Conservation (phyloP, 2,113 vertebrate species). For the Cyphomyrus discorhynchus region DNA sequence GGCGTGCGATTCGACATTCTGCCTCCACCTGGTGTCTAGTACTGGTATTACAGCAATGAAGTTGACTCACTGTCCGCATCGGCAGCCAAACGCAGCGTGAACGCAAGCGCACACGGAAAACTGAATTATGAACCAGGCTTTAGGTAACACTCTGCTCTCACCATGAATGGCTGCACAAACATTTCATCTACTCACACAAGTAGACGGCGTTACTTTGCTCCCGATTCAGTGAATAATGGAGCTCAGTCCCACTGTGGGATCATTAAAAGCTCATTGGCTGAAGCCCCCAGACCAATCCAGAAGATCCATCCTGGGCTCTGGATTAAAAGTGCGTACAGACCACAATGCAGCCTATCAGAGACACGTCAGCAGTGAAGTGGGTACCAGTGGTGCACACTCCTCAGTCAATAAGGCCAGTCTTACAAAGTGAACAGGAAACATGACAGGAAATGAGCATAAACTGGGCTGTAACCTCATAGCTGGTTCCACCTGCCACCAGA, state of each 20-base stretch:
- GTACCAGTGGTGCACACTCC: neutral
- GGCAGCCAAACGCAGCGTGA: neutral
- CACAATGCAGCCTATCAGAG: neutral
- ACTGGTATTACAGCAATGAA: neutral
- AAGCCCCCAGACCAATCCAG: neutral
- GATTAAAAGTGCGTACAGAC: neutral
- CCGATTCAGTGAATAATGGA: neutral
- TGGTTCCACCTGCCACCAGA: neutral
- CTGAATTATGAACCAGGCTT: neutral
- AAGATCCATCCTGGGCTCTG: neutral
- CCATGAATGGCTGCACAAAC: neutral
- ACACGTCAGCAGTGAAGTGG: neutral
- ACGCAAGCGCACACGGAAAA: neutral
- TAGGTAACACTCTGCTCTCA: neutral
- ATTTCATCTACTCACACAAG: neutral
- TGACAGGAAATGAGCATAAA: neutral
- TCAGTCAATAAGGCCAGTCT: neutral
- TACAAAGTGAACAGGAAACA: neutral
- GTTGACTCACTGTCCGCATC: neutral
- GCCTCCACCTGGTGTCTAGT: conserved; percentile 28
- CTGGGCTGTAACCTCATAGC: neutral
- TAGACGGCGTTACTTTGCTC: neutral
- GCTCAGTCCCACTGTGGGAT: neutral
- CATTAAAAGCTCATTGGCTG: neutral
- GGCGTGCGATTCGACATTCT: neutral